Evolutionary conservation across 2,797 vertebrate species (phyloP).

Genomic region (Passerculus sandwichensis): DNA sequence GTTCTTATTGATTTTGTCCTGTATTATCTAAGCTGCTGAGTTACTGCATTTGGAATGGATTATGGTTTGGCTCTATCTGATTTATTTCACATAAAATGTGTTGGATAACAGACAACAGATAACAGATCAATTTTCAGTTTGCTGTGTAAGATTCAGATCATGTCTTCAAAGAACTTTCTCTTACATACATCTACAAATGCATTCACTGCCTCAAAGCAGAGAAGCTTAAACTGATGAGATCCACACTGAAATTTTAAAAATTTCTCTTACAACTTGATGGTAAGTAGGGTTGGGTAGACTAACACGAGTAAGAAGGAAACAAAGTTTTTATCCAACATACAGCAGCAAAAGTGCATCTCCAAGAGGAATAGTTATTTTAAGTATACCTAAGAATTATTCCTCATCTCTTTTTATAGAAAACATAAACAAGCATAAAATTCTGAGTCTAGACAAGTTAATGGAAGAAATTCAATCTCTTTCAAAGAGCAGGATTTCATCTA

Average conservation of each 20-base stretch:
- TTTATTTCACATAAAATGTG: slow-evolving; percentile 25
- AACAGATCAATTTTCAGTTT: slow-evolving; percentile 18
- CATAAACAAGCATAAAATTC: not conserved
- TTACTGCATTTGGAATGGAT: slow-evolving; percentile 29
- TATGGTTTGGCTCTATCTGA: slow-evolving; percentile 25
- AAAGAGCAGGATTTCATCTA: not conserved
- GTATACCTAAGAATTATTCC: not conserved
- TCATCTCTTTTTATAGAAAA: not conserved
- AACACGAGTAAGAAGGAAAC: not conserved
- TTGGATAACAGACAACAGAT: slow-evolving; percentile 21
- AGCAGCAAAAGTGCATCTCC: not conserved
- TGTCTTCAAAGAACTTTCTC: not conserved
- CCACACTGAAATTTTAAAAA: not conserved
- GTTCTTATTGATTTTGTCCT: slow-evolving; percentile 32
- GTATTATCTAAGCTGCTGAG: not conserved
- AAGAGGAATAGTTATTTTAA: not conserved
- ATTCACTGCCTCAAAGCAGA: not conserved
- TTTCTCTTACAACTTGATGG: not conserved
- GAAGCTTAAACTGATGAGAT: not conserved
- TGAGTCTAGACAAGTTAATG: not conserved
- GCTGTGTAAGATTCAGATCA: not conserved
- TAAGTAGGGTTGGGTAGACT: not conserved
- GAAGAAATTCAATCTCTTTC: not conserved
- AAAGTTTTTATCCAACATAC: not conserved
- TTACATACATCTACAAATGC: not conserved